A percentile compares a stretch with the other conserved stretches of the same genome.
phyloP scores from a whole-genome alignment of 1,140 invertebrate genomes.

The Scaptomyza montana region DNA sequence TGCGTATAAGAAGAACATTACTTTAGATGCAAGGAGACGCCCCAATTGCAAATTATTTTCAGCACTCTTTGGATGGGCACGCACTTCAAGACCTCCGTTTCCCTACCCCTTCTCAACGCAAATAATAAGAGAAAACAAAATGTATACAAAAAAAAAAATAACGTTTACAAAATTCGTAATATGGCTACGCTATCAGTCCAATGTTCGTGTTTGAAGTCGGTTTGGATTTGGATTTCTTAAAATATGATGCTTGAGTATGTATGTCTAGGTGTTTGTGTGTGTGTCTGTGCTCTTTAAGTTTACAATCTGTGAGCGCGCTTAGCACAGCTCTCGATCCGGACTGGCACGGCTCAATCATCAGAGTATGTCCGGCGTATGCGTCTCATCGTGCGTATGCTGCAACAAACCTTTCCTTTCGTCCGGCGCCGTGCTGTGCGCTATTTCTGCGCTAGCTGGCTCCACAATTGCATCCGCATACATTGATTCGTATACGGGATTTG shows the following conservation, averaged over 20 bases:
- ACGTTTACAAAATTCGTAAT: constrained; percentile 70
- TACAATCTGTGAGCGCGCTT: constrained; percentile 42
- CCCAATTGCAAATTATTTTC: constrained; percentile 39
- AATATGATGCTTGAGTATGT: constrained; percentile 13
- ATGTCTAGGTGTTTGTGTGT: constrained; percentile 9
- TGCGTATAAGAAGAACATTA: constrained; percentile 61
- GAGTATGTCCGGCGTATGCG: constrained; percentile 80
- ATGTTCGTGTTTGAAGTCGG: constrained; percentile 75
- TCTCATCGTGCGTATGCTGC: constrained; percentile 82
- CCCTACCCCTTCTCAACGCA: not conserved
- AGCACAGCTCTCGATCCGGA: constrained; percentile 65
- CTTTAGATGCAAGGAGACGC: constrained; percentile 47
- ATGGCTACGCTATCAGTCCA: constrained; percentile 81
- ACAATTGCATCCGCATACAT: constrained; percentile 86
- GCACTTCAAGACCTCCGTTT: not conserved
- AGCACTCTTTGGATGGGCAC: constrained; percentile 64
- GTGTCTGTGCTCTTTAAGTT: not conserved
- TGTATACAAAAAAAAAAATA: constrained; percentile 46
- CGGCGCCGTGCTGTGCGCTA: constrained; percentile 69
- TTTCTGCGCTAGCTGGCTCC: constrained; percentile 67
- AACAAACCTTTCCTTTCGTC: constrained; percentile 80
- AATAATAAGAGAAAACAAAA: constrained; percentile 53
- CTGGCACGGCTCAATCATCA: constrained; percentile 75
- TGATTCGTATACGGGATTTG: constrained; percentile 93
- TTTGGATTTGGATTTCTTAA: constrained; percentile 48